These are phyloP conservation scores for Colletes latitarsis DNA, from an alignment of 1,140 invertebrate genomes.

Conservation along the genomic window DNA sequence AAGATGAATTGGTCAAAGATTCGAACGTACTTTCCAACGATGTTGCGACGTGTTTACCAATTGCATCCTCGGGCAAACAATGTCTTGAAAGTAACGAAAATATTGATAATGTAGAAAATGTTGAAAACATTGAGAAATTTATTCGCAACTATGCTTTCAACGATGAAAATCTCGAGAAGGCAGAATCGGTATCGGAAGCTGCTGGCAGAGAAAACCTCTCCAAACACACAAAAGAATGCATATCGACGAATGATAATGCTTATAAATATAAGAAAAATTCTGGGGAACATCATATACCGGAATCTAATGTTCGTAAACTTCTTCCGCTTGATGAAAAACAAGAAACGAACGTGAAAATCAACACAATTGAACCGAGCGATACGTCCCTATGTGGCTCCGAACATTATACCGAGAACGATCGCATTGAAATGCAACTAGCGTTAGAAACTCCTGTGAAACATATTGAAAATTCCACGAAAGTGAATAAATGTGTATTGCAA, in stretches of 20 bases:
- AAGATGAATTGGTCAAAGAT: not conserved
- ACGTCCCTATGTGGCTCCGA: not conserved
- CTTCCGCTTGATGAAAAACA: not conserved
- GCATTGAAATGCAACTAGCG: not conserved
- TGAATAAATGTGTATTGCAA: not conserved
- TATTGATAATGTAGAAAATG: slow-evolving; percentile 7
- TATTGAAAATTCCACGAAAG: not conserved
- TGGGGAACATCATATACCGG: not conserved
- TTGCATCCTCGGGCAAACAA: not conserved
- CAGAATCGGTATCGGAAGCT: not conserved
- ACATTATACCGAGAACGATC: not conserved
- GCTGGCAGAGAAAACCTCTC: too few relatives aligned
- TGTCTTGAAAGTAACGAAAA: not conserved
- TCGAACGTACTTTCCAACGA: not conserved
- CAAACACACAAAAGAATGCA: too few relatives aligned
- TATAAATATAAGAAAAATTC: not conserved
- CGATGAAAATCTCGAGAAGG: not conserved
- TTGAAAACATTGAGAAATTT: slow-evolving; percentile 40
- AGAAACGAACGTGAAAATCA: not conserved
- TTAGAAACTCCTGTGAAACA: not conserved
- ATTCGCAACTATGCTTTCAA: not conserved
- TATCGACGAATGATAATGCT: not conserved
- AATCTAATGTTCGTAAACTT: not conserved
- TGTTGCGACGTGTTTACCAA: not conserved
- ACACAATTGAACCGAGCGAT: not conserved